Percentiles rank a stretch among this genome's conserved stretches.
Evolutionary conservation across 2,113 vertebrate species (phyloP).

Genomic region (Poeciliopsis prolifica): DNA sequence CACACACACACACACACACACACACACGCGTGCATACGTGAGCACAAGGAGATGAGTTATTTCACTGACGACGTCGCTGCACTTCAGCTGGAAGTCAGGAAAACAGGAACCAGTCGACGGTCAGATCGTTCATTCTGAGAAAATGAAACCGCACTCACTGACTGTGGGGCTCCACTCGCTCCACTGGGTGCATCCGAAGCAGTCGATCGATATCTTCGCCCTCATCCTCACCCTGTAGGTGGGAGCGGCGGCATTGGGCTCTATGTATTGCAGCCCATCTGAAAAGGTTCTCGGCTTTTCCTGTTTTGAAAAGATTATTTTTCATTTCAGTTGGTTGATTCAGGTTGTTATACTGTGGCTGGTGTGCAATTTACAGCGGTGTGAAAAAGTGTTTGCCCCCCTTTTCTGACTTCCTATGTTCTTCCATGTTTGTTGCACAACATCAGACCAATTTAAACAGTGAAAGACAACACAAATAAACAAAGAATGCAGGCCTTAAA

Average conservation of each 20-base stretch:
- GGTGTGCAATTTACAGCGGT: neutral
- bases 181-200: neutral
- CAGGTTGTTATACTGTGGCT: too few relatives aligned
- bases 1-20: slow-evolving; percentile 13
- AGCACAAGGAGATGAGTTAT: neutral
- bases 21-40: neutral
- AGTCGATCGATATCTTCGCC: accelerated
- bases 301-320: slow-evolving; percentile 37
- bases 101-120: neutral
- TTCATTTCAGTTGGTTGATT: neutral
- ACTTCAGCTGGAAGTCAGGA: neutral
- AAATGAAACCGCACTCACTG: slow-evolving; percentile 50
- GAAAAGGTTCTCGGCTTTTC: accelerated
- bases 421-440: too few relatives aligned
- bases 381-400: neutral
- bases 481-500: too few relatives aligned
- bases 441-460: too few relatives aligned
- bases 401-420: too few relatives aligned
- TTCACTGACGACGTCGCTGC: neutral
- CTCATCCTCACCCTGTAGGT: slow-evolving; percentile 58
- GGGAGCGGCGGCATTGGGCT: slow-evolving; percentile 36
- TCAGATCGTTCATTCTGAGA: neutral
- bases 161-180: slow-evolving; percentile 63
- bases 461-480: too few relatives aligned
- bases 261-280: accelerated